Evolutionary conservation across 2,797 vertebrate genomes (phyloP).

Genomic region (Pachyuromys duprasi): DNA sequence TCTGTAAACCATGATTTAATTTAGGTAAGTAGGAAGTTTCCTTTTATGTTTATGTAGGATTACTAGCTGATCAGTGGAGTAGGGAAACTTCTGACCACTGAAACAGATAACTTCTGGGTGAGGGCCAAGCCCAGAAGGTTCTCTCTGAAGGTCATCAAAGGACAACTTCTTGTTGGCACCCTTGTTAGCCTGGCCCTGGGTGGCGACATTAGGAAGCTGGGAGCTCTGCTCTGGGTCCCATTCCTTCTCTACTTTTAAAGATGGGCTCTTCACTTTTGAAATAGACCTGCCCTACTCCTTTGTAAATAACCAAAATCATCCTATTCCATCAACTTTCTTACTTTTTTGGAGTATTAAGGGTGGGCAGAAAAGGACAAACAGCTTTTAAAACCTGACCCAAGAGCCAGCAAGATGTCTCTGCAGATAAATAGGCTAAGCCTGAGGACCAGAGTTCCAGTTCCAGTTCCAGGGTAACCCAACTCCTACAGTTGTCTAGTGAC

Average conservation of each 20-base stretch:
- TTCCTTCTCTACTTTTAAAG: no score
- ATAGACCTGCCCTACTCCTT: no score
- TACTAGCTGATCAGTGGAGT: background rate
- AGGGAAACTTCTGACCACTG: background rate
- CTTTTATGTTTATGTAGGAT: background rate
- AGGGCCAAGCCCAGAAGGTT: background rate
- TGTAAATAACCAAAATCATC: no score
- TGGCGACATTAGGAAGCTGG: no score
- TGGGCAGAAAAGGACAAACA: background rate
- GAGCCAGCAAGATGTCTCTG: background rate
- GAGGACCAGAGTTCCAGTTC: background rate
- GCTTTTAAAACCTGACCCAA: background rate
- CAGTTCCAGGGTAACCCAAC: background rate
- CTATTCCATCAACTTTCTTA: no score
- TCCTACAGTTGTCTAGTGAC: background rate
- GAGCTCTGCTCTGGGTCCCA: no score
- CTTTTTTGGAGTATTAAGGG: no score
- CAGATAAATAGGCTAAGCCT: background rate
- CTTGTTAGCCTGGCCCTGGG: background rate
- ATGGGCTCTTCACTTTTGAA: no score
- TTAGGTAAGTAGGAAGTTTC: background rate
- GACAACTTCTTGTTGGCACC: no score
- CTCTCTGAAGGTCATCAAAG: background rate
- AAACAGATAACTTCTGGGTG: background rate
- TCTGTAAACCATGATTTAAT: background rate